Evolutionary conservation across 2,797 vertebrate genomes (phyloP).

Genomic region (Thaleichthys pacificus): DNA sequence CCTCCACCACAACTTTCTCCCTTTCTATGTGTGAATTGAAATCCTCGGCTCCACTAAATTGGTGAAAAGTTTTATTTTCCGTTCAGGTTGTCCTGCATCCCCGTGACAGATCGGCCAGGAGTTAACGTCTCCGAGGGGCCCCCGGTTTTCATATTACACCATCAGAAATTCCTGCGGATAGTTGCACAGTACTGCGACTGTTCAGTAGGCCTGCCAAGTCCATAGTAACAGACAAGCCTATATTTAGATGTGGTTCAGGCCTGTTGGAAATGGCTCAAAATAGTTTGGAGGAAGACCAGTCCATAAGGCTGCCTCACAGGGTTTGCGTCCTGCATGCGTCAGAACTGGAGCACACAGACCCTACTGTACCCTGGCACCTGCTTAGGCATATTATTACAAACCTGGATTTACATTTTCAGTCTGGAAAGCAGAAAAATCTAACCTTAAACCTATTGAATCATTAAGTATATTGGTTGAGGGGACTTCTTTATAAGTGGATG

Average conservation of each 20-base stretch:
- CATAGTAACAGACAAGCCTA: conserved; percentile 68
- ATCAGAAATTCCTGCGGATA: conserved; percentile 71
- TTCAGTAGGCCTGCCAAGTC: conserved; percentile 59
- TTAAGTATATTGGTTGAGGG: conserved; percentile 15
- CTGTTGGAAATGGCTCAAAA: conserved; percentile 64
- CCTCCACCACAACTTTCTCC: neutral
- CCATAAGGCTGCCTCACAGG: conserved; percentile 45
- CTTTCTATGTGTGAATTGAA: neutral
- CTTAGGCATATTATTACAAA: neutral
- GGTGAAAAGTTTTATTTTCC: conserved; percentile 68
- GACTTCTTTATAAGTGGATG: conserved; percentile 34
- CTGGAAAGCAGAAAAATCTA: conserved; percentile 25
- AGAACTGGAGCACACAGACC: conserved; percentile 38
- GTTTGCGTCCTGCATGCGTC: conserved; percentile 37
- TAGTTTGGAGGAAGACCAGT: conserved; percentile 61
- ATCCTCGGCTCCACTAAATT: conserved; percentile 44
- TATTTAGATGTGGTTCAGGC: conserved; percentile 70
- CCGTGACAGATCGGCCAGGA: conserved; percentile 56
- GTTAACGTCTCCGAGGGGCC: conserved; percentile 65
- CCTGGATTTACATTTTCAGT: neutral
- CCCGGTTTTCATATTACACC: conserved; percentile 68
- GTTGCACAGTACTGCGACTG: conserved; percentile 69
- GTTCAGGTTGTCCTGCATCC: conserved; percentile 52
- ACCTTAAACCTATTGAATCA: conserved; percentile 27
- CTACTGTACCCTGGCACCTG: conserved; percentile 23